A percentile compares a stretch with the other conserved stretches of the same genome.
phyloP scores from a whole-genome alignment of 2,888 invertebrate species.

The Altica lythri region DNA sequence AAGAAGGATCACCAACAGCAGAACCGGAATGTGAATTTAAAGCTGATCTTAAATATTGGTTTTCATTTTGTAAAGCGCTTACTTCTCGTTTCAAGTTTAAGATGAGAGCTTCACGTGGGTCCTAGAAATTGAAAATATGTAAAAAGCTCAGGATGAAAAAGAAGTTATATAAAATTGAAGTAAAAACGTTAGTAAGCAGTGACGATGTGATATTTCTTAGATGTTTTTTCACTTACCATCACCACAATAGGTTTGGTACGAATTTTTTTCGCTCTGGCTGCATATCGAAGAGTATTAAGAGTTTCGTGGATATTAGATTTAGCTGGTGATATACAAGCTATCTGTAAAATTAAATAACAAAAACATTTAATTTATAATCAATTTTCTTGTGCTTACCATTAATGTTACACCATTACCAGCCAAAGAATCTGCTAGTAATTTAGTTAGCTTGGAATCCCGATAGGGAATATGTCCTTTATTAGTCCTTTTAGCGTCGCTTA shows the following conservation, averaged over 20 bases:
- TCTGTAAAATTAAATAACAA: constrained; percentile 60
- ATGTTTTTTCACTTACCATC: constrained; percentile 79
- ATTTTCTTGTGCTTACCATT: constrained; percentile 68
- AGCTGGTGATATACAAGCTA: constrained; percentile 92
- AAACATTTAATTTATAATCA: neutral
- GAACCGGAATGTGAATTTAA: constrained; percentile 69
- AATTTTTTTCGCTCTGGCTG: constrained; percentile 89
- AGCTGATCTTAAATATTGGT: constrained; percentile 81
- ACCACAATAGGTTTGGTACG: constrained; percentile 90
- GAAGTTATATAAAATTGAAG: too few relatives aligned
- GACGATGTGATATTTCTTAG: too few relatives aligned
- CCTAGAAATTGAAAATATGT: constrained; percentile 60
- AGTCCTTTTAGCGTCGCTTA: constrained; percentile 77
- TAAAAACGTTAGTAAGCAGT: too few relatives aligned
- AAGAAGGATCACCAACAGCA: constrained; percentile 31
- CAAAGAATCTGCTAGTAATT: constrained; percentile 88
- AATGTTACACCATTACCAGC: constrained; percentile 93
- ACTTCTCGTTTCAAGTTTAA: constrained; percentile 87
- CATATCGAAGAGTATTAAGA: constrained; percentile 89
- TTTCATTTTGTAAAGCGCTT: constrained; percentile 82
- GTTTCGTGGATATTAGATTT: constrained; percentile 85
- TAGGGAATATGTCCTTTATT: constrained; percentile 89
- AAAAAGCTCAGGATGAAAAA: too few relatives aligned
- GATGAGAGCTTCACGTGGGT: constrained; percentile 90
- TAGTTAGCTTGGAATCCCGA: constrained; percentile 91